Base-by-base conservation (phyloP, 2,113 vertebrate genomes). In the Entelurus aequoreus region DNA sequence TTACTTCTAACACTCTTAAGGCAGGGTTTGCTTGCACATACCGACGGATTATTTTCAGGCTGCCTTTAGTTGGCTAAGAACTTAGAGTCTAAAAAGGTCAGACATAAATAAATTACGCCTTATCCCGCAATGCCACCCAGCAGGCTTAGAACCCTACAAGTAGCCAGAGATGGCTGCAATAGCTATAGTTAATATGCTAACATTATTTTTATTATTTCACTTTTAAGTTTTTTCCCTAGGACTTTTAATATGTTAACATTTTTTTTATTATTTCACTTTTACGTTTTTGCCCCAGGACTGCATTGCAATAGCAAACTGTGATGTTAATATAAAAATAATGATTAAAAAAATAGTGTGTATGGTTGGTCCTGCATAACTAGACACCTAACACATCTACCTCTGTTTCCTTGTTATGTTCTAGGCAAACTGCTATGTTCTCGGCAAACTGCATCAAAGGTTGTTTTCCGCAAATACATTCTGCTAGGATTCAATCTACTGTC, bases 401-500 rank as follows among this genome's bases (percentile, higher is more conserved):
- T 47, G 28, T 60, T 66, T 72, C 63, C 55, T 52, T 58, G 62
- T 58, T 70, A 67, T 52, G 74, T 49, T 68, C 58, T 48, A 58
- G 46, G 66, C 56, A 69, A 79, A 28, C 28, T 58, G 62, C 55
- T 70, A 67, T 54, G 74, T 49, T 68, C 58, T 50, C 55, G 46
- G 66, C 56, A 69, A 79, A 82, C 59, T 54, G 63, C 52, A 75
- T 71, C 65, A 66, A 74, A 80, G 69, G 60, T 79, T 70, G 49
- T 52, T 70, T 72, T 68, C 71, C 57, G 66, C 78, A 83, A 81
- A 48, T 69, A 62, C 38, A 74, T 50, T 72, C 65, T 64, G 72
- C 76, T 64, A 76, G 81, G 70, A 81, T 84, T 77, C 77, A 86
- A 85, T 79, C 78, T 79, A 79, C 60, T 60, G 19, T 74, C 81